Percentiles rank a stretch among this genome's conserved stretches.
Evolutionary conservation across 2,797 vertebrate genomes (phyloP).

Genomic region (Sebastes miniatus): DNA sequence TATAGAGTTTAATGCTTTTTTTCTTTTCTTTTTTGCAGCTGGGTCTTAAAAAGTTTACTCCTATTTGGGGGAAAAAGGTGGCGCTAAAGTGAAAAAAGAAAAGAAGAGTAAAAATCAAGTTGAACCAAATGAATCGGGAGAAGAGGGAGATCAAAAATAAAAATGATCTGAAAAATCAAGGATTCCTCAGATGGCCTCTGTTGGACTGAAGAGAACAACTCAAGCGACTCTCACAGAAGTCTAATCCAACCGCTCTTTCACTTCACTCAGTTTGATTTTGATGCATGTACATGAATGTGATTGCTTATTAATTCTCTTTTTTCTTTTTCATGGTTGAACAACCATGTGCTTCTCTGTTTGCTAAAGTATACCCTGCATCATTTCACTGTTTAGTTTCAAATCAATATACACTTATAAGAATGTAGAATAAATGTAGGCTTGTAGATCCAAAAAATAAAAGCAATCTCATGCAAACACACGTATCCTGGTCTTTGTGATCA

Average conservation of each 20-base stretch:
- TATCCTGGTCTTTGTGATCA: not conserved
- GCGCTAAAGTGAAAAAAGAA: no score
- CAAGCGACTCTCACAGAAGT: not conserved
- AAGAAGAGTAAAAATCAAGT: no score
- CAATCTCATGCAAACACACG: not conserved
- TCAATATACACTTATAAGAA: no score
- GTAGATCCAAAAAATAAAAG: not conserved
- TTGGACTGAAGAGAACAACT: not conserved
- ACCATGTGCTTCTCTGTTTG: not conserved
- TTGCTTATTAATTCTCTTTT: not conserved
- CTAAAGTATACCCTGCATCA: no score
- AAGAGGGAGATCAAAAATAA: not conserved
- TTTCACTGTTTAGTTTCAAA: not conserved
- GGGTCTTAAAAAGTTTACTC: rapidly evolving
- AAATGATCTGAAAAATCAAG: not conserved
- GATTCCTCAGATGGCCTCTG: not conserved
- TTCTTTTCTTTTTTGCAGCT: slow-evolving; percentile 9
- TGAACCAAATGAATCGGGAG: no score
- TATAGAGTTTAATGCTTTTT: not conserved
- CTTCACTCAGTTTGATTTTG: not conserved
- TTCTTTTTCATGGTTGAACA: not conserved
- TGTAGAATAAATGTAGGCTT: not conserved
- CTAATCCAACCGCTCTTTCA: rapidly evolving
- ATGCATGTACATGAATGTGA: not conserved
- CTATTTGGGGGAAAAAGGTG: not conserved